These are phyloP conservation scores for Drosophila orosa DNA, from an alignment of 1,140 invertebrate species.

Conservation along the genomic window DNA sequence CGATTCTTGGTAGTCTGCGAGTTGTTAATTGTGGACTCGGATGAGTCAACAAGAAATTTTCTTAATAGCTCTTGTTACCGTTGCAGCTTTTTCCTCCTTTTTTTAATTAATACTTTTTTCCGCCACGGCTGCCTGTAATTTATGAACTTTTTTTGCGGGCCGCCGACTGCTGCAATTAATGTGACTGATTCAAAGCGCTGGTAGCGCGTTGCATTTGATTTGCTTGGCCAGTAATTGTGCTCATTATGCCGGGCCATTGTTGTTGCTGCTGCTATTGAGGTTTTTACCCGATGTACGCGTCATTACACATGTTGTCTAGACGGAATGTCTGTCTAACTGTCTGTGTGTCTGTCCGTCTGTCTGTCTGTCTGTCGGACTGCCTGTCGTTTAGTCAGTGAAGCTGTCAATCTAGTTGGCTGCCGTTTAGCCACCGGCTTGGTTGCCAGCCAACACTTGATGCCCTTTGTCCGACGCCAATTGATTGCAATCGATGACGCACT, in stretches of 20 bases:
- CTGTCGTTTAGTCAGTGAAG: conserved; percentile 40
- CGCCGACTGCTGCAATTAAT: conserved; percentile 63
- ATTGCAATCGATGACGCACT: conserved; percentile 69
- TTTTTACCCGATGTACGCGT: conserved; percentile 55
- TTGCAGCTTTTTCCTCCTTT: conserved; percentile 68
- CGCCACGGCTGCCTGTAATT: conserved; percentile 63
- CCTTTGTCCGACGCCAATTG: conserved; percentile 53
- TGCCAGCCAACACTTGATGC: conserved; percentile 59
- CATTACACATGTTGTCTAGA: conserved; percentile 79
- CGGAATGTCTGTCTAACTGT: conserved; percentile 56
- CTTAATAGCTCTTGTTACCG: conserved; percentile 79
- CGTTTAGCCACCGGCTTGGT: conserved; percentile 52
- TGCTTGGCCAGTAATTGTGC: conserved; percentile 75
- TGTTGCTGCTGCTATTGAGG: conserved; percentile 20
- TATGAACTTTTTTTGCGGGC: conserved; percentile 71
- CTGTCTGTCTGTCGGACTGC: conserved; percentile 23
- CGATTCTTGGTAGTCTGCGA: conserved; percentile 66
- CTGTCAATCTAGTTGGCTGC: conserved; percentile 58
- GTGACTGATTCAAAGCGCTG: conserved; percentile 75
- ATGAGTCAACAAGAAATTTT: conserved; percentile 82
- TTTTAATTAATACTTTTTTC: conserved; percentile 79
- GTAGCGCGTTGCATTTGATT: conserved; percentile 81
- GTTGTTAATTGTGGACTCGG: conserved; percentile 78
- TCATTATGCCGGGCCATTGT: conserved; percentile 67
- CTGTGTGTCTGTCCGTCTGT: conserved; percentile 5